Conservation (phyloP, 2,113 vertebrate species). For the Gobio gobio region DNA sequence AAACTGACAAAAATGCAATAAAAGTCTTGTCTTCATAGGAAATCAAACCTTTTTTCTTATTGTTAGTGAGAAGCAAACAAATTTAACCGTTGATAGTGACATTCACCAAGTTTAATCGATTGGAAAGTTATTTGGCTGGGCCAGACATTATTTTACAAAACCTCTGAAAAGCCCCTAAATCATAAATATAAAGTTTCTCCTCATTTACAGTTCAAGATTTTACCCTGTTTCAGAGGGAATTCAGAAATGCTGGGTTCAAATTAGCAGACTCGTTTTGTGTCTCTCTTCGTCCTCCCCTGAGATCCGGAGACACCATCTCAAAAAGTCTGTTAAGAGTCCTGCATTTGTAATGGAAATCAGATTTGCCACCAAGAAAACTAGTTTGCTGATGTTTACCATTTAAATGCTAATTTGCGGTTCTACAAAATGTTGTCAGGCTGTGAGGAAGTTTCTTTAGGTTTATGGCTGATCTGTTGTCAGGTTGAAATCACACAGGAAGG, state of each 20-base stretch:
- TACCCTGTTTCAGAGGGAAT: slow-evolving; percentile 11
- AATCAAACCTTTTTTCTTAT: not conserved
- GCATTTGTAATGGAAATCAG: slow-evolving; percentile 46
- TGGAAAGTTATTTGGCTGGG: slow-evolving; percentile 8
- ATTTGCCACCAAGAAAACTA: slow-evolving; percentile 47
- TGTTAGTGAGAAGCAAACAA: not conserved
- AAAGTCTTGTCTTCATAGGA: not conserved
- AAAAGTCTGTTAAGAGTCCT: slow-evolving; percentile 43
- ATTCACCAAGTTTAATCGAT: not conserved
- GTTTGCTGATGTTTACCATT: slow-evolving; percentile 57
- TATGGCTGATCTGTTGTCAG: slow-evolving; percentile 45
- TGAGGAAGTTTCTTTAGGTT: slow-evolving; percentile 45
- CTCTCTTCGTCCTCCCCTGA: slow-evolving; percentile 21
- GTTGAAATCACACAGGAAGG: slow-evolving; percentile 4
- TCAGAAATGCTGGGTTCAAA: slow-evolving; percentile 35
- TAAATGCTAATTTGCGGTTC: slow-evolving; percentile 58
- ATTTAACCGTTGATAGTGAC: not conserved
- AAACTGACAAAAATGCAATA: not conserved
- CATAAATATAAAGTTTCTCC: slow-evolving; percentile 1
- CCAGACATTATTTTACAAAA: slow-evolving; percentile 29
- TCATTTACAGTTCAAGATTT: not conserved
- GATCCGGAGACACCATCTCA: slow-evolving; percentile 4
- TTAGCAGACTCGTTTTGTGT: slow-evolving; percentile 44
- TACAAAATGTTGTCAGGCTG: slow-evolving; percentile 45
- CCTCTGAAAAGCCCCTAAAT: slow-evolving; percentile 21